Conservation (phyloP, 2,113 vertebrate species). For the Brachionichthys hirsutus region DNA sequence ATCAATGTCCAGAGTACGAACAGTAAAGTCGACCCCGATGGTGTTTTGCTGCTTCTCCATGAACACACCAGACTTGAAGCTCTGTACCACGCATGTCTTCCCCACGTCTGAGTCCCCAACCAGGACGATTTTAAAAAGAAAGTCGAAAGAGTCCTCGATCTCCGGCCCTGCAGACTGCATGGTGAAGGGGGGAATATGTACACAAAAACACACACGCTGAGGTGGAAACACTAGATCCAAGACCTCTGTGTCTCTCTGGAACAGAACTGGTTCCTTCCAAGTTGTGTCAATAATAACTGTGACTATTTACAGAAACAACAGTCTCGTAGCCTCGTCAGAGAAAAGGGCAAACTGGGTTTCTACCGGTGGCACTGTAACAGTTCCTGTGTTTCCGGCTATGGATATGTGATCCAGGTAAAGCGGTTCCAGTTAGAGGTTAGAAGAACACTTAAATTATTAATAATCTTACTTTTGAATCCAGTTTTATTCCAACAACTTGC, state of each 20-base stretch:
- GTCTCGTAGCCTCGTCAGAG: constrained; percentile 25
- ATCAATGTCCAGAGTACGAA: constrained; percentile 87
- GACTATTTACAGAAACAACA: constrained; percentile 42
- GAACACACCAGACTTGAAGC: constrained; percentile 89
- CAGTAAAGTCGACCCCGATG: constrained; percentile 95
- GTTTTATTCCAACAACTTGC: neutral
- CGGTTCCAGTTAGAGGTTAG: neutral
- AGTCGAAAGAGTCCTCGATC: constrained; percentile 87
- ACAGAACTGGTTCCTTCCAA: constrained; percentile 43
- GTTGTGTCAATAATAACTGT: constrained; percentile 58
- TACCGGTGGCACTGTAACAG: neutral
- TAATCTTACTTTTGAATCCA: neutral
- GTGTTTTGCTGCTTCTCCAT: constrained; percentile 90
- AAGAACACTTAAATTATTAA: neutral
- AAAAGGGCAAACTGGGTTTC: neutral
- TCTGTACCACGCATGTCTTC: constrained; percentile 94
- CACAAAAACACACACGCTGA: constrained; percentile 25
- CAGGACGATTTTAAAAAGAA: constrained; percentile 94
- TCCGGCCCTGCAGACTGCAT: constrained; percentile 79
- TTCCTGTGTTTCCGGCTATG: neutral
- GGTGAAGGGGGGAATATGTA: constrained; percentile 32
- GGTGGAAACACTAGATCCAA: constrained; percentile 20
- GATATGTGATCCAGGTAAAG: neutral
- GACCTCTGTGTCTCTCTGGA: constrained; percentile 24
- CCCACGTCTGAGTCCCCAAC: constrained; percentile 95